Evolutionary conservation across 2,113 vertebrate genomes (phyloP), one percentile per base, ranked within the genome.

Genomic region (Megaceryle torquata): DNA sequence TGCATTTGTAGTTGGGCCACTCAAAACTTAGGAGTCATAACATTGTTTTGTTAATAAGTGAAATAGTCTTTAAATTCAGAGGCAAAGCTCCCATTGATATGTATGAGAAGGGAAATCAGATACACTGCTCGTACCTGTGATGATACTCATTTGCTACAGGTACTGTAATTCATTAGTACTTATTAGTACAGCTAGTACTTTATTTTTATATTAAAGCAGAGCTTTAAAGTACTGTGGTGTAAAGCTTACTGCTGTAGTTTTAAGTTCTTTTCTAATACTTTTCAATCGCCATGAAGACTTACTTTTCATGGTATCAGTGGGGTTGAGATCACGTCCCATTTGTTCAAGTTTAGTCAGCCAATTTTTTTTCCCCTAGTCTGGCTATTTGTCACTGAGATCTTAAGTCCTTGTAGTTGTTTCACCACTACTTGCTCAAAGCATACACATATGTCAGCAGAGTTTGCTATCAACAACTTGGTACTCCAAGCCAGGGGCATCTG

Each of bases 1-100:
- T 39, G 4, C 4, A 2, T 25, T 19, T 26, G 13, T 54, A 70
- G 44, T 3, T 35, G 21, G 6, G 9, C 7, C 3, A 78, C 16
- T 59, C 11, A 37, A 63, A 43, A 18, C 4, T 56, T 22, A 8
- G 0, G 0, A 59, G 2, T n/a, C 71, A 37, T 9, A 44, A 7
- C 25, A 67, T 2, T 43, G 2, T 51, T 78, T 84, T 67, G 5
- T 54, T 56, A 78, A 59, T 37, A 71, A 50, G 11, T 60, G 51
- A 48, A 57, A 75, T 33, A 25, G 64, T 37, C 15, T 80, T 76
- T 39, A 39, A 48, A 78, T 57, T 74, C 48, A 50, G 28, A 64
- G 26, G n/a, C 13, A 88, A 82, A 69, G 12, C 15, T 71, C 20
- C 4, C 5, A 11, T 10, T 48, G 4, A 48, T 44, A 25, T 69